Percentiles rank a stretch among this genome's conserved stretches.
Conservation (phyloP, 1,140 invertebrate genomes). For the Ceratosolen solmsi region DNA sequence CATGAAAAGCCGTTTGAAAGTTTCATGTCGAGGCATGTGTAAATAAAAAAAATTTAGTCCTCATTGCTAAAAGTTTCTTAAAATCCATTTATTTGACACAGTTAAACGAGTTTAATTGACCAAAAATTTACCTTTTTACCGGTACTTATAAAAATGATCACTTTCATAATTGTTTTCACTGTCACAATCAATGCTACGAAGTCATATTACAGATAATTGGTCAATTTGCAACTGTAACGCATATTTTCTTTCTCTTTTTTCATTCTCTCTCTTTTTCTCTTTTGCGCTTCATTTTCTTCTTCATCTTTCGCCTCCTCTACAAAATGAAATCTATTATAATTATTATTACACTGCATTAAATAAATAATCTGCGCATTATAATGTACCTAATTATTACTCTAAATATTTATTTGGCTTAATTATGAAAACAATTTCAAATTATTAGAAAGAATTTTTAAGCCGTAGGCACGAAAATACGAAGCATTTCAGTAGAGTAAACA, state of each 20-base stretch:
- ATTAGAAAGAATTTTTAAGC: not conserved
- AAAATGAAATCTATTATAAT: too few species aligned
- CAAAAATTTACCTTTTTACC: not conserved
- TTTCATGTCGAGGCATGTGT: not conserved
- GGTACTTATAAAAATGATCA: not conserved
- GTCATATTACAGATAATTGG: constrained; percentile 7
- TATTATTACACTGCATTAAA: not conserved
- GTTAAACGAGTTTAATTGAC: not conserved
- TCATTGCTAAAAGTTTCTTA: not conserved
- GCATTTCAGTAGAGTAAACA: not conserved
- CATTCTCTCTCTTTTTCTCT: too few species aligned
- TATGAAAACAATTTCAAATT: not conserved
- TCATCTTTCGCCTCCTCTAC: too few species aligned
- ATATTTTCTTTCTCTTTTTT: not conserved
- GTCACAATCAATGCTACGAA: not conserved
- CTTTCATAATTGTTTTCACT: constrained; percentile 18
- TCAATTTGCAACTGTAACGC: not conserved
- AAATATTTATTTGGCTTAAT: not conserved
- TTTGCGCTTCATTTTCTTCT: too few species aligned
- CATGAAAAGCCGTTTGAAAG: constrained; percentile 27
- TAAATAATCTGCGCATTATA: not conserved
- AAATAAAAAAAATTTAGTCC: constrained; percentile 5
- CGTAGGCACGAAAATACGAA: not conserved
- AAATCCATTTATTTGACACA: not conserved
- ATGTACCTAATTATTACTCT: not conserved